Base-by-base conservation (phyloP, 2,113 vertebrate species). In the Proteles cristata region DNA sequence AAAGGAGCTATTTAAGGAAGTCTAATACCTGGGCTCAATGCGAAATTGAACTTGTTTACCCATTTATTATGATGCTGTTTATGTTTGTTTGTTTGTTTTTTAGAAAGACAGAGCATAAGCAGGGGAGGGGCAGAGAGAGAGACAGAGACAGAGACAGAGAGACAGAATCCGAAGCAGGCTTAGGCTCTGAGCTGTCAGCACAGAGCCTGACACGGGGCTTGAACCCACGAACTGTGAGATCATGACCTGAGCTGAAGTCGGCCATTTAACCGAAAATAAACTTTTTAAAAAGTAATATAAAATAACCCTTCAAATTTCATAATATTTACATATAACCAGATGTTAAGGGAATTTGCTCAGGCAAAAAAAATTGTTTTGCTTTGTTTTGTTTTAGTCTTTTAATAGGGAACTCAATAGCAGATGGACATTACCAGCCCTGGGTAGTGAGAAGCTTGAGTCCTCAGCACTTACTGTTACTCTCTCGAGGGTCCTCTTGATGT, bases 1-100 rank as follows among this genome's bases (percentile, higher is more conserved):
- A 90, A 92, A 92, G 11, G 58, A 65, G 2, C 15, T 86, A 71
- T 86, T 86, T 43, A 91, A 96, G 58, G 81, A 96, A 93, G 35
- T 35, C 35, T 81, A 45, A 45, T 25, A 55, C 11, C 45, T 96
- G 73, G 26, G 33, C 9, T 35, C 85, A 73, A 16, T 83, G 69
- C 58, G 4, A 91, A 48, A 63, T 43, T 74, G 63, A 63, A 84
- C 33, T 88, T 93, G 69, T 74, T 88, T 80, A 83, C 14, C 33
- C 11, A 68, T 69, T 45, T 81, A 15, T 90, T 82, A 48, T 45
- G 84, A n/a, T 77, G 65, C 65, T 61, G 58, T 61, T 61, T 9
- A 23, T 61, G 2, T 23, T 23, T 39, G 39, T 39, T 39, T 39
- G 39, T 39, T 39, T 39, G 39, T 39, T 61, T 23, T 58, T 58